Percentiles rank a stretch among this genome's conserved stretches.
Conservation (phyloP, 2,888 invertebrate genomes). For the Saturnia japonica region DNA sequence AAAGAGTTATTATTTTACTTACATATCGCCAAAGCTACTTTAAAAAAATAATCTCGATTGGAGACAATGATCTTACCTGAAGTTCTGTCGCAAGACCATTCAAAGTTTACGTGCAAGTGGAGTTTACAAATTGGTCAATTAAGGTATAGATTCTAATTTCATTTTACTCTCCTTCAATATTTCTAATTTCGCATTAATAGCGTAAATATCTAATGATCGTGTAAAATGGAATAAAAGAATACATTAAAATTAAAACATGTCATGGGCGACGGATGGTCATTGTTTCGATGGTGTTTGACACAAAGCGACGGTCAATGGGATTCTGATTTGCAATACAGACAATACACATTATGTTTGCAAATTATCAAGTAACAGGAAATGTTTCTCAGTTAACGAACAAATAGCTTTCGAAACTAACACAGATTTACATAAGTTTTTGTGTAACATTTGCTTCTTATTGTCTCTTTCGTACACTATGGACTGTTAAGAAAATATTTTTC, state of each 20-base stretch:
- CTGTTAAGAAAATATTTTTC: neutral
- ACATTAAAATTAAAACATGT: constrained; percentile 24
- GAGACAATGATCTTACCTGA: neutral
- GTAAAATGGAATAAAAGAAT: neutral
- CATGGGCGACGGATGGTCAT: constrained; percentile 40
- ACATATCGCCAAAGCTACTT: too few species aligned
- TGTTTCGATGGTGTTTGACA: constrained; percentile 27
- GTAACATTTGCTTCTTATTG: neutral
- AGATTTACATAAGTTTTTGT: constrained; percentile 5
- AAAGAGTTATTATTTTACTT: too few species aligned
- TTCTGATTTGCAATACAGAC: constrained; percentile 3
- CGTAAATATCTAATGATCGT: neutral
- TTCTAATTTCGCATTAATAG: neutral
- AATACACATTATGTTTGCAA: constrained; percentile 13
- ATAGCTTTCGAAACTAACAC: constrained; percentile 9
- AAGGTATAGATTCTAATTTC: neutral
- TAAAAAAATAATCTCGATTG: neutral
- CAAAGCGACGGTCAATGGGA: constrained; percentile 15
- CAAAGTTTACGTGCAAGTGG: neutral
- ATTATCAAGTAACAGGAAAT: constrained; percentile 12
- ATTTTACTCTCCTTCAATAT: neutral
- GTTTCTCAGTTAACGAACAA: constrained; percentile 5
- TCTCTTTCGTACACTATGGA: neutral
- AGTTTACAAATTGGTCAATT: neutral
- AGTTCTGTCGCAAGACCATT: neutral